Evolutionary conservation across 53 echinoderm and acorn worm genomes (phyloP).

Genomic region (Zoroaster sp.): DNA sequence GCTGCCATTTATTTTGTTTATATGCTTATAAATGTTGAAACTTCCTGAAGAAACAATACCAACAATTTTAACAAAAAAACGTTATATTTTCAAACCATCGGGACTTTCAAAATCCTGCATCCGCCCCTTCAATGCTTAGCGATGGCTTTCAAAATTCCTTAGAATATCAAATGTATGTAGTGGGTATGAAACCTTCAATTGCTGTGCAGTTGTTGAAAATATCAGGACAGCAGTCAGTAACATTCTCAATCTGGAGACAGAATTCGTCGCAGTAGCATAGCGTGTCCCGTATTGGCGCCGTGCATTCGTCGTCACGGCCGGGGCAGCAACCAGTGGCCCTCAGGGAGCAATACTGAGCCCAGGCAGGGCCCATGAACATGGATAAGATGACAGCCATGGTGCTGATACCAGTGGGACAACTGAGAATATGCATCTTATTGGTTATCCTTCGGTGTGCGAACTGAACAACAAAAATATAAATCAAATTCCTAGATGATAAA

Average conservation of each 20-base stretch:
- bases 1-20: not conserved
- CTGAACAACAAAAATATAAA: not conserved
- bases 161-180: not conserved
- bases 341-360: slow-evolving; percentile 71
- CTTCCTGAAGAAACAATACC: no score
- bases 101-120: no score
- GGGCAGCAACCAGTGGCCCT: slow-evolving; percentile 76
- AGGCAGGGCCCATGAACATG: not conserved
- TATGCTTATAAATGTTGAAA: not conserved
- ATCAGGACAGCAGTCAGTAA: slow-evolving; percentile 84
- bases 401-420: not conserved
- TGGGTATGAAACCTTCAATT: not conserved
- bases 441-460: not conserved
- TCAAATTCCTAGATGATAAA: not conserved
- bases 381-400: not conserved
- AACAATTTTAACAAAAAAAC: no score
- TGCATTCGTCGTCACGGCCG: slow-evolving; percentile 76
- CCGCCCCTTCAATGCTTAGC: not conserved
- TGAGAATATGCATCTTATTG: not conserved
- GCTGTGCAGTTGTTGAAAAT: slow-evolving; percentile 66
- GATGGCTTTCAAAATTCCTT: not conserved
- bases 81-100: not conserved
- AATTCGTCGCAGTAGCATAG: slow-evolving; percentile 88
- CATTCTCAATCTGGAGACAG: slow-evolving; percentile 56
- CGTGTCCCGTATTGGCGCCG: slow-evolving; percentile 54